Evolutionary conservation across 1,140 invertebrate species (phyloP), one percentile per base, ranked within the genome.

Genomic region (Phymorhynchus buccinoides): DNA sequence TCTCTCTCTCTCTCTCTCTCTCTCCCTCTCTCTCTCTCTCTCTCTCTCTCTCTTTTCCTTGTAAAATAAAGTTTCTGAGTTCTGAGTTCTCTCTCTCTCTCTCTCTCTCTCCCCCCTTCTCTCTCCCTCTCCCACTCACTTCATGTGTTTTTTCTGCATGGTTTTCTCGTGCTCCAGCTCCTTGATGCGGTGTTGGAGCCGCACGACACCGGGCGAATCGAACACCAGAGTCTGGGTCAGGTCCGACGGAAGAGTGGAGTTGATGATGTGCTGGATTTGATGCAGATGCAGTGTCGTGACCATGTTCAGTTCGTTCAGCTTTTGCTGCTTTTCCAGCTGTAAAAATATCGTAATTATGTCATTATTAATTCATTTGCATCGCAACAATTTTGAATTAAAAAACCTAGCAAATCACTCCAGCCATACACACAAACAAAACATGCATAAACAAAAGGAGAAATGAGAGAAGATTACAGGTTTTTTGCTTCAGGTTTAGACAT

Each of bases 231-330:
- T 95, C 32, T 96, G 93, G 3, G 91, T 91, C n/a, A 96, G 92
- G 80, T 95, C 94, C 12, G 93, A 92, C 32, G 93, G 93, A 44
- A 94, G 91, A 7, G 93, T 88, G 0, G 89, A 89, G 14, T 94
- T 93, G 3, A 94, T 89, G 56, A 95, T 94, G 89, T 95, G 93
- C 89, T 96, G 95, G 42, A 96, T 91, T 90, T 96, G 96, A 91
- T 95, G 94, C 81, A 96, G 92, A 83, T 95, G 95, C 68, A 96
- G 86, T 16, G 96, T 92, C 0, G 96, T 94, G 22, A 95, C 95
- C 4, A 95, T 93, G 82, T 95, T 93, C 0, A 96, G 94, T 84
- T 96, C 94, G 89, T 96, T 96, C 79, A 96, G 91, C 88, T 95
- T 95, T 42, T 93, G 90, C 89, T 96, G 96, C 85, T 96, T 96